Conservation (phyloP, 2,797 vertebrate species). For the Poeciliopsis gracilis region DNA sequence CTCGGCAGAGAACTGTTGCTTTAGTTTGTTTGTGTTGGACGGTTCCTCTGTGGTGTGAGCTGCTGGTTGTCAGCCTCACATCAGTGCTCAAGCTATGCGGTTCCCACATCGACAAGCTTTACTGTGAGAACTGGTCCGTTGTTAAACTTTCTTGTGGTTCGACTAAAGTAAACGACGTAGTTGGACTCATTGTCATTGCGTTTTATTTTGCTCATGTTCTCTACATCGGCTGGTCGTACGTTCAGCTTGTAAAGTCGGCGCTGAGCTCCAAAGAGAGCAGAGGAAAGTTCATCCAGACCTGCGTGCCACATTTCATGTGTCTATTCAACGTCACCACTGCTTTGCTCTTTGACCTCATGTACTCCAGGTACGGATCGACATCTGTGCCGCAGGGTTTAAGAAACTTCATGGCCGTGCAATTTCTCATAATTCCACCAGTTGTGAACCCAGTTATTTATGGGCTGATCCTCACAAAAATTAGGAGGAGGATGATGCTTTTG, state of each 20-base stretch:
- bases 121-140: constrained; percentile 65
- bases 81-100: constrained; percentile 40
- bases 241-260: constrained; percentile 38
- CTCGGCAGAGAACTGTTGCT: not conserved
- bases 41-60: constrained; percentile 14
- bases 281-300: constrained; percentile 70
- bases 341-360: constrained; percentile 65
- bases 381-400: constrained; percentile 32
- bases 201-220: constrained; percentile 44
- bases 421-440: constrained; percentile 51
- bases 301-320: constrained; percentile 69
- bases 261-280: constrained; percentile 43
- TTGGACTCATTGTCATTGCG: constrained; percentile 26
- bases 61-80: not conserved
- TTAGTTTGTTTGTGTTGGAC: constrained; percentile 41
- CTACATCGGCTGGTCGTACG: constrained; percentile 51
- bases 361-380: constrained; percentile 45
- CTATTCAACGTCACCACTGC: constrained; percentile 52
- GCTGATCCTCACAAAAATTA: constrained; percentile 14
- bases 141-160: constrained; percentile 53
- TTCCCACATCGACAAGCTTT: constrained; percentile 55
- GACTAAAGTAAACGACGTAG: constrained; percentile 1
- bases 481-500: not conserved
- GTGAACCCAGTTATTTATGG: constrained; percentile 67
- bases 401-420: constrained; percentile 63